Conservation (phyloP, 2,888 invertebrate species). For the Megaustenia siamemsis region DNA sequence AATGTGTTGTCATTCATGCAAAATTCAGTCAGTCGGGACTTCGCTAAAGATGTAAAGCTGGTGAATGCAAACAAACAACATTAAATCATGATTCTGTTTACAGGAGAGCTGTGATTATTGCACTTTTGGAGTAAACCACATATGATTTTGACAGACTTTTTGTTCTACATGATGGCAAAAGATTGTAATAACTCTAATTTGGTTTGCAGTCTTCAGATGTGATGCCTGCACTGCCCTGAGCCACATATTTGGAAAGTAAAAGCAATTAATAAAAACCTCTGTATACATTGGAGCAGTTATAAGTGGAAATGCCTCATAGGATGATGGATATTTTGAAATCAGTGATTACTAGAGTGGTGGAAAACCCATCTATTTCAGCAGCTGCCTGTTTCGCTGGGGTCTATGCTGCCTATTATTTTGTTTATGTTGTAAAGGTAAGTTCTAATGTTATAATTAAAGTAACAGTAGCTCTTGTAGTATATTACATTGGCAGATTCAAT, state of each 20-base stretch:
- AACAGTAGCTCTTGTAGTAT: background rate
- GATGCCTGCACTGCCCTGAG: background rate
- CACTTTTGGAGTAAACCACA: too few relatives aligned
- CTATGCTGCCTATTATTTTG: constrained; percentile 53
- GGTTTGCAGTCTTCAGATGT: background rate
- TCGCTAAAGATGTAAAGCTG: too few relatives aligned
- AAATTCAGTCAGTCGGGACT: too few relatives aligned
- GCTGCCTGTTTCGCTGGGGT: constrained; percentile 31
- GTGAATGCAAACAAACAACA: too few relatives aligned
- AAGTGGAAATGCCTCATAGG: background rate
- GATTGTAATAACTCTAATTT: too few relatives aligned
- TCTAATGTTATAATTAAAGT: background rate
- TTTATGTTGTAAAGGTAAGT: constrained; percentile 56
- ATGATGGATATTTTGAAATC: constrained; percentile 14
- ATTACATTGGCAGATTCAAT: too few relatives aligned
- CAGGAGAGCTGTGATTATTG: too few relatives aligned
- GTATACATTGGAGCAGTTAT: background rate
- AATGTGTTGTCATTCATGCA: too few relatives aligned
- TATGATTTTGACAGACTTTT: too few relatives aligned
- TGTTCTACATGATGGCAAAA: too few relatives aligned
- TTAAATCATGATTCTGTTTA: too few relatives aligned
- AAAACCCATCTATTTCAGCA: constrained; percentile 14
- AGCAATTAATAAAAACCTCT: too few relatives aligned
- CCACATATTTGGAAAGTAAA: background rate
- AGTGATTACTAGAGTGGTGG: background rate